A percentile compares a stretch with the other conserved stretches of the same genome.
Conservation (phyloP, 2,797 vertebrate species). For the Galaxias olidus region DNA sequence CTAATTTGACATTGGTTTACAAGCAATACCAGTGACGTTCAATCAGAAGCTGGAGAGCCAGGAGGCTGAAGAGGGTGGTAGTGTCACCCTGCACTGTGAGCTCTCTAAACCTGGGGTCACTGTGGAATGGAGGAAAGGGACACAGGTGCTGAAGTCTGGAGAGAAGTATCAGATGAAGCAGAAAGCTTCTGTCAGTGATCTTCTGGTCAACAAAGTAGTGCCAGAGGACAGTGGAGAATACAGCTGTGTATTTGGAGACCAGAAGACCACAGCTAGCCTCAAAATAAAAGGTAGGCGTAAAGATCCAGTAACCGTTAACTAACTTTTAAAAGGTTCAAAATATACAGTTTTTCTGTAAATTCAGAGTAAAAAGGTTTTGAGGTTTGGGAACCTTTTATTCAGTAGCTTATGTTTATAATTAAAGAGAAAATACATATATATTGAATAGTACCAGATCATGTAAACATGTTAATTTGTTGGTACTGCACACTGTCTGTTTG, state of each 20-base stretch:
- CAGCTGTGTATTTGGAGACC: conserved; percentile 69
- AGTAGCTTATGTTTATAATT: no score
- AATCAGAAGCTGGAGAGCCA: conserved; percentile 59
- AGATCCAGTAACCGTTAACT: not conserved
- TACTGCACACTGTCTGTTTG: not conserved
- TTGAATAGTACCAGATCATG: no score
- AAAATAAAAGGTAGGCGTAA: conserved; percentile 67
- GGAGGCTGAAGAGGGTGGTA: conserved; percentile 58
- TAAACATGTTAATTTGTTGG: no score
- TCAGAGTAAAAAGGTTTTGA: no score
- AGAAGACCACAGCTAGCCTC: conserved; percentile 59
- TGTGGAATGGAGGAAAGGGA: conserved; percentile 76
- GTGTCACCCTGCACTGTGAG: conserved; percentile 63
- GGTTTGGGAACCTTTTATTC: no score
- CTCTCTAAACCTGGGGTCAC: conserved; percentile 66
- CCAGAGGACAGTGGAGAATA: conserved; percentile 68
- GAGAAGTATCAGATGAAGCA: conserved; percentile 76
- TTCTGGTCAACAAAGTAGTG: conserved; percentile 54
- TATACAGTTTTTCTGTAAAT: no score
- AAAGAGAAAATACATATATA: no score
- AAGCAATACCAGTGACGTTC: conserved; percentile 70
- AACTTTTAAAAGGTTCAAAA: no score
- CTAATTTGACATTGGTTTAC: conserved; percentile 19
- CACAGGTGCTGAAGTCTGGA: conserved; percentile 54
- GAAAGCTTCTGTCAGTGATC: conserved; percentile 47